These are phyloP conservation scores for Cerceris rybyensis DNA, from an alignment of 2,888 invertebrate genomes.

Conservation along the genomic window DNA sequence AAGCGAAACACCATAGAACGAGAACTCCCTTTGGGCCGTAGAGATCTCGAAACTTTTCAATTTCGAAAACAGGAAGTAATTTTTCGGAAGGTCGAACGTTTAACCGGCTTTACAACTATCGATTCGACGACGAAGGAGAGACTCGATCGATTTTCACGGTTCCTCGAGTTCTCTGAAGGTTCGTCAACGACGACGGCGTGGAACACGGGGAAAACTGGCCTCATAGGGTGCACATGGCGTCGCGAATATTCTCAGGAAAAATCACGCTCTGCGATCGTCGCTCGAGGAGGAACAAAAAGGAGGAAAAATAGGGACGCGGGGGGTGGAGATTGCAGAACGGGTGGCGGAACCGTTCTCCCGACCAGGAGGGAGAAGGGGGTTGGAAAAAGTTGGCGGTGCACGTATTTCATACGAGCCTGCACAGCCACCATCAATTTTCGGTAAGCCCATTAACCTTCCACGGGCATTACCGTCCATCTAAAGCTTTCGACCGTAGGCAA, in stretches of 20 bases:
- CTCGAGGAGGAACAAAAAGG: constrained; percentile 21
- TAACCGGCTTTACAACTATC: constrained; percentile 13
- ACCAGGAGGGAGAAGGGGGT: constrained; percentile 19
- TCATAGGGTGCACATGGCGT: constrained; percentile 45
- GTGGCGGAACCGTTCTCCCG: constrained; percentile 10
- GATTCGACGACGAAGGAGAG: constrained; percentile 22
- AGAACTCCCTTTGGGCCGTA: no score
- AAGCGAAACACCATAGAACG: no score
- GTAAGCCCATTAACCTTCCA: constrained; percentile 76
- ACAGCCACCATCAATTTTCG: constrained; percentile 75
- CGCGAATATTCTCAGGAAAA: constrained; percentile 59
- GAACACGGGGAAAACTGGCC: constrained; percentile 5
- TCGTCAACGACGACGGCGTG: not conserved
- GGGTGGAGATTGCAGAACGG: not conserved
- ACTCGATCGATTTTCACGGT: constrained; percentile 54
- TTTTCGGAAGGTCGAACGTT: not conserved
- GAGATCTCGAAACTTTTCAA: no score
- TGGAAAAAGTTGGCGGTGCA: constrained; percentile 55
- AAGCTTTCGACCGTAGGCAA: constrained; percentile 55
- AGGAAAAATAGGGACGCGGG: not conserved
- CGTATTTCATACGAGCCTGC: constrained; percentile 67
- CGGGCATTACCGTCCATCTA: constrained; percentile 57
- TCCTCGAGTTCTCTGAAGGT: constrained; percentile 21
- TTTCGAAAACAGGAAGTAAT: not conserved
- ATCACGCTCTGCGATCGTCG: constrained; percentile 53